Evolutionary conservation across 2,888 invertebrate species (phyloP), one percentile per base, ranked within the genome.

Genomic region (Trypoxylon attenuatum): DNA sequence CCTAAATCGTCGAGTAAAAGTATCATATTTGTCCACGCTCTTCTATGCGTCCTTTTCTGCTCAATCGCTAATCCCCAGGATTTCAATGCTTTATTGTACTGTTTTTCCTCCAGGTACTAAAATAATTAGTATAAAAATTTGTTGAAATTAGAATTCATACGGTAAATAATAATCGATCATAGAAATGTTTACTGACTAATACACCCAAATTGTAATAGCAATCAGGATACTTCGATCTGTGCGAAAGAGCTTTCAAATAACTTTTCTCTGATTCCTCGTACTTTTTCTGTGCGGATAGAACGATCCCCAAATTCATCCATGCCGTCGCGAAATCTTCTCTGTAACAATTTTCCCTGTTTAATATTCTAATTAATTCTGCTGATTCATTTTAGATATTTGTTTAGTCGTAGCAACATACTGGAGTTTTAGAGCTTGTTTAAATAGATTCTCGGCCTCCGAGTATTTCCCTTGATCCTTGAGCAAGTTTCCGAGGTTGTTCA

Each of bases 281-380:
- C 63, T 93, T 91, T 73, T 92, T 91, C 49, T 92, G 88, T 33
- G 92, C 91, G 0, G 96, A 93, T 70, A 96, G 90, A 23, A 97
- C 95, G 76, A 98, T 98, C 13, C 98, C 98, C 52, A 98, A 89
- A 88, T 99, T 99, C 98, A 98, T 98, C 98, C 98, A 99, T 0
- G 98, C 98, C 0, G 97, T 94, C 1, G 98, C 94, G 88, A 98
- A 98, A 84, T 95, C 94, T 25, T 93, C 89, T 79, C 95, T 94
- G 84, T 58, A 87, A 83, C 42, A 60, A 50, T 13, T 15, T 43
- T 49, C 25, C 16, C 19, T n/a, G 42, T 22, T 15, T 21, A 13
- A 10, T 15, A 18, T 1, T 19, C 29, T 29, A 15, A 4, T 47
- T 33, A 4, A 47, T 10, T 21, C n/a, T 47, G 10, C 29, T n/a